These are phyloP conservation scores for Phenganax stokvisi DNA, from an alignment of 92 coral and sea anemone species.

Conservation along the genomic window DNA sequence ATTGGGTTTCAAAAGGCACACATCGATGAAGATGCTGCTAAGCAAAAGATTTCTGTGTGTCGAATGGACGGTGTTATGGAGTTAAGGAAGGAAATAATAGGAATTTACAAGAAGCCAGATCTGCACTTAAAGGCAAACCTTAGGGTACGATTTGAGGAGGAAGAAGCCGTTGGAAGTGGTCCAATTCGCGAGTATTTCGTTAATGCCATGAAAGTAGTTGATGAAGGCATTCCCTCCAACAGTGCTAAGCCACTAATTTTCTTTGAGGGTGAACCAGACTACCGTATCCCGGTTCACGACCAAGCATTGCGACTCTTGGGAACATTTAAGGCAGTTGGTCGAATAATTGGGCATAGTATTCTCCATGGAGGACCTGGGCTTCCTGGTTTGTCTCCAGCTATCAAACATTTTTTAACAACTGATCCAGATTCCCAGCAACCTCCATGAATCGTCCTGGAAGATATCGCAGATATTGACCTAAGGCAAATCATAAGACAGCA, in stretches of 20 bases:
- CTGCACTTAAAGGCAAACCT: background rate
- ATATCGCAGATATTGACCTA: constrained; percentile 51
- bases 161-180: constrained; percentile 4
- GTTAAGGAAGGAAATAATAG: background rate
- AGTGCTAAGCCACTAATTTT: background rate
- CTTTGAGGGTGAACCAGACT: background rate
- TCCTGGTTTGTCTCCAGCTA: constrained; percentile 48
- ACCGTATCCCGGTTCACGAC: background rate
- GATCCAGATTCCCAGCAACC: constrained; percentile 30
- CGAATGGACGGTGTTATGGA: background rate
- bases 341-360: constrained; percentile 53
- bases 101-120: background rate
- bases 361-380: constrained; percentile 57
- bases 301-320: background rate
- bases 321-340: constrained; percentile 41
- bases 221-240: background rate
- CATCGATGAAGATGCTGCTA: background rate
- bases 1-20: background rate
- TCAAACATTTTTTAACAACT: constrained; percentile 40
- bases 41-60: background rate
- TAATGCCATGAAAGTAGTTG: background rate
- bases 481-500: constrained; percentile 26
- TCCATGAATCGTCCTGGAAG: constrained; percentile 33
- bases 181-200: background rate
- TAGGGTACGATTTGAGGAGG: background rate